Percentiles rank a stretch among this genome's conserved stretches.
Conservation (phyloP, 2,888 invertebrate genomes). For the Flexamia atlantica region DNA sequence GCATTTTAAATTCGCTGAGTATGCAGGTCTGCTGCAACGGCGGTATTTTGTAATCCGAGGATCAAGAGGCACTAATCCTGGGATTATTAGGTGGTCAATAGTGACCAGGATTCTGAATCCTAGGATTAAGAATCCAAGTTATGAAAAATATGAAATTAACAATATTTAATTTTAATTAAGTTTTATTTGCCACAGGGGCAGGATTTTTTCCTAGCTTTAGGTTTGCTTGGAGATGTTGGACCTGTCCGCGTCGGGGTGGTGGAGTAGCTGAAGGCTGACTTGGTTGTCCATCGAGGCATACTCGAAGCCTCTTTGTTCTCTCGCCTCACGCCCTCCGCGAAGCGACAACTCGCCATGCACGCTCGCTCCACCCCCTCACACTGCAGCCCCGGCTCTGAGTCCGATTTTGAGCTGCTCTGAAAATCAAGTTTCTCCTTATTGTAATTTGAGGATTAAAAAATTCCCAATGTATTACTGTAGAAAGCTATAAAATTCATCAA, state of each 20-base stretch:
- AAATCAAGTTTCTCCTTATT: too few relatives aligned
- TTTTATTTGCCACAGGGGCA: slow-evolving; percentile 46
- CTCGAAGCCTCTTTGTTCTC: not conserved
- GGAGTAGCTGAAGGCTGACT: slow-evolving; percentile 25
- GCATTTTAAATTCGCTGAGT: too few relatives aligned
- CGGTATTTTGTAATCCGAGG: too few relatives aligned
- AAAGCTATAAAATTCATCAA: too few relatives aligned
- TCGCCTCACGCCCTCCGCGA: slow-evolving; percentile 32
- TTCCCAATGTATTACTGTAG: too few relatives aligned
- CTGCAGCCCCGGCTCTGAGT: not conserved
- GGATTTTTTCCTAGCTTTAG: not conserved
- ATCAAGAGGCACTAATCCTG: too few relatives aligned
- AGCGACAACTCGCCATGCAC: slow-evolving; percentile 51
- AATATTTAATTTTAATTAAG: not conserved
- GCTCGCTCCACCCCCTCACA: not conserved
- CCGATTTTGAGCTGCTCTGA: not conserved
- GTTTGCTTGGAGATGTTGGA: not conserved
- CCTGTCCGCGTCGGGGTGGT: not conserved
- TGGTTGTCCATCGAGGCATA: slow-evolving; percentile 32
- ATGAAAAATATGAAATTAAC: too few relatives aligned
- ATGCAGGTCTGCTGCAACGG: too few relatives aligned
- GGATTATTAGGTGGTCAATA: too few relatives aligned
- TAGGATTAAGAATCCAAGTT: too few relatives aligned
- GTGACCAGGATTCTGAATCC: too few relatives aligned
- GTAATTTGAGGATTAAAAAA: too few relatives aligned